Percentiles rank a stretch among this genome's conserved stretches.
phyloP scores from a whole-genome alignment of 2,797 vertebrate species.

The Bradypodion pumilum region DNA sequence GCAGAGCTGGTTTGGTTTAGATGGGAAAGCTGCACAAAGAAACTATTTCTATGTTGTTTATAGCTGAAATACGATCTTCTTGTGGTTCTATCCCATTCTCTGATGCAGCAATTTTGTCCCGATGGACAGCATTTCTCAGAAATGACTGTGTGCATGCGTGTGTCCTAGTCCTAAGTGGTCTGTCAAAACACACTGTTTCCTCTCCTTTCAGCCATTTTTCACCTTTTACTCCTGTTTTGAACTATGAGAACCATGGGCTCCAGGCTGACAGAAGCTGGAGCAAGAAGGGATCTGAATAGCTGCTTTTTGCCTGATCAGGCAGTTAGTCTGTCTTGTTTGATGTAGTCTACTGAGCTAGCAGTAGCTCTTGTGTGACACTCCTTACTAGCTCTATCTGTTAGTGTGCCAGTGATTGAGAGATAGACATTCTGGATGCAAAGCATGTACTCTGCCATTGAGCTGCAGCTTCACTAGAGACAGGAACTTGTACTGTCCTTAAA shows the following conservation, averaged over 20 bases:
- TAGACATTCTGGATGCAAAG: not conserved
- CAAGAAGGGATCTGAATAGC: not conserved
- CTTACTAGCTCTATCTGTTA: not conserved
- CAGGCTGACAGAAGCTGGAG: not conserved
- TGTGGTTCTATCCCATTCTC: not conserved
- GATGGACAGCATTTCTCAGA: fast-evolving
- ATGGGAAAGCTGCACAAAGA: not conserved
- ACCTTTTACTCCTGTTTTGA: not conserved
- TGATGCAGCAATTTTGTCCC: not conserved
- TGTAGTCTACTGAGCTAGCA: not conserved
- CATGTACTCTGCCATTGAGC: not conserved
- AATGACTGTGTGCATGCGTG: not conserved
- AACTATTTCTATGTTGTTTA: not conserved
- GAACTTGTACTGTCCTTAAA: not conserved
- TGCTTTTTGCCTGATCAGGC: too few relatives aligned
- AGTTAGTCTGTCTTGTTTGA: not conserved
- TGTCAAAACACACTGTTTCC: not conserved
- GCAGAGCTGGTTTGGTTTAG: constrained; percentile 6
- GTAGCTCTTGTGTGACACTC: not conserved
- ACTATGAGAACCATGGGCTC: not conserved
- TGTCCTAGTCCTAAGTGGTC: not conserved
- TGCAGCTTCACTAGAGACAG: not conserved
- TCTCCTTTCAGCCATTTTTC: not conserved
- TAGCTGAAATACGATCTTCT: constrained; percentile 21
- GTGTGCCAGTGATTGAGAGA: not conserved